Evolutionary conservation across 2,113 vertebrate species (phyloP), one percentile per base, ranked within the genome.

Genomic region (Misgurnus anguillicaudatus): DNA sequence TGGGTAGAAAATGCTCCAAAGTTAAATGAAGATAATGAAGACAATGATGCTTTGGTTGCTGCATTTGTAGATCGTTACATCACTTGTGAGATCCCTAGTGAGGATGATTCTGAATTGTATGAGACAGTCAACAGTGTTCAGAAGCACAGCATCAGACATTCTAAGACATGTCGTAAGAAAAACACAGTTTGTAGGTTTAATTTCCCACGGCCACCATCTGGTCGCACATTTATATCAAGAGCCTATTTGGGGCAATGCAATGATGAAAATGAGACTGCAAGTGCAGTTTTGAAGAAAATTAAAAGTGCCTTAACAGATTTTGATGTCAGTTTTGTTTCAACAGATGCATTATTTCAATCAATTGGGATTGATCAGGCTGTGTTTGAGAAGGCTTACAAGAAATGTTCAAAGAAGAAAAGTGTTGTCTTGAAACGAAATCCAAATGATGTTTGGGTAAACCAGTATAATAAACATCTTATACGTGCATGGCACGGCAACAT

Each of bases 381-480:
- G 2, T 77, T 64, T 78, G 80, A 77, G 65, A 64, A 41, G 19
- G 42, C 67, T 39, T 71, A 71, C 36, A 58, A 65, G 0, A 57
- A 1, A 8, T 57, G 31, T 19, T 42, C 55, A 11, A 67, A 65
- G 19, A 66, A 73, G 21, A 84, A 24, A 45, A 78, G 4, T 39
- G 14, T 80, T 55, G 31, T 84, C 1, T 16, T 84, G n/a, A 80
- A 78, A 47, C 24, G 74, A 68, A 61, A 65, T 16, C 67, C 68
- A 31, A 45, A 21, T 38, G 79, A 76, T 7, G 6, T 77, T 39
- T 84, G 82, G 79, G 48, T 84, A 0, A 81, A 81, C 17, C 82
- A 84, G 31, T 84, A 84, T 13, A 80, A 66, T 38, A 55, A 16
- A 80, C 11, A 73, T 45, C 24, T 80, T 9, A 9, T 77, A 3